Base-by-base conservation (phyloP, 2,888 invertebrate genomes). In the Parnassius apollo region DNA sequence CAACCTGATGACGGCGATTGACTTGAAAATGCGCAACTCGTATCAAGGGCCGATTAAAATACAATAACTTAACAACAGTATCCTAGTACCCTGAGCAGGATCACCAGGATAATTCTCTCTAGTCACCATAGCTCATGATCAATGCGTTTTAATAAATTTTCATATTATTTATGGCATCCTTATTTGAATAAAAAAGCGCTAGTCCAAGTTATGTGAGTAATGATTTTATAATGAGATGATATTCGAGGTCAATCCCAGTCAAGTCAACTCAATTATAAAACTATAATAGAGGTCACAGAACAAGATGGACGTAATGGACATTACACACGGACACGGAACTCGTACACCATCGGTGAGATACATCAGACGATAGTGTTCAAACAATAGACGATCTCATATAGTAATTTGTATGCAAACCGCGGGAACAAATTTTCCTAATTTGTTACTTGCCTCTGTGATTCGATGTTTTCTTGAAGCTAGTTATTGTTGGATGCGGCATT, bases 361-460 rank as follows among this genome's bases (percentile, higher is more conserved):
- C 63, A 60, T 54, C 61, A 42, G 9, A 55, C 66, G 85, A 86
- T 86, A 85, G 75, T 61, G 48, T 42, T 0, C 13, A 66, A 74
- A 89, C 88, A 90, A 89, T 86, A 69, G 81, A 56, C 72, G 70
- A 72, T 87, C 82, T 75, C 83, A 78, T 83, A 83, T 76, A 86
- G 83, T 85, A 88, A 88, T 88, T 88, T 86, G 86, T 87, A 83
- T 82, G 82, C 77, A 78, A 82, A 80, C 77, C 83, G 81, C 83
- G 88, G 85, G 87, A 88, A 86, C 77, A 69, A 73, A 74, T 81
- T 81, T 77, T 81, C 77, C 81, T 83, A 83, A 86, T 83, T 80
- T 81, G 82, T 81, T 81, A 72, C 78, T 76, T 84, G 85, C 84
- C 76, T 81, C 74, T 77, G 72, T 68, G 69, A 75, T 81, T 81